Base-by-base conservation (phyloP, 2,113 vertebrate genomes). In the Camelus bactrianus region DNA sequence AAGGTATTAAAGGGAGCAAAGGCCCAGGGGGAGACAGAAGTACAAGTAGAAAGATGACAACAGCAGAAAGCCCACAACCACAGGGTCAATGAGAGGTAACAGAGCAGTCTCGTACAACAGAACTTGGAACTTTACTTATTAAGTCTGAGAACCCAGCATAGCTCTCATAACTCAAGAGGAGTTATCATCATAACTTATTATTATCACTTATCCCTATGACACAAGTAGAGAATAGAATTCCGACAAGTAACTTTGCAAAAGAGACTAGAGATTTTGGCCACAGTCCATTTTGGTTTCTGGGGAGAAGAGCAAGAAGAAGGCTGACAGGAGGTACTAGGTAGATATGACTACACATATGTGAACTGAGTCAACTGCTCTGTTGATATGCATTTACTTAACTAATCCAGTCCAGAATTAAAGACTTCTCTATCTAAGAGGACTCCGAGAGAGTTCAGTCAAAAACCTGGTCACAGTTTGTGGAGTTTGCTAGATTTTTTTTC, bases 301-400 rank as follows among this genome's bases (percentile, higher is more conserved):
- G 32, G 50, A 60, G 48, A 94, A 65, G 15, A 38, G 9, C 35
- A 77, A 73, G 64, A 58, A 22, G 48, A 83, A 62, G 60, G 3
- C 6, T 70, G 32, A 1, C 6, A 19, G 77, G 72, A 89, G 17
- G 14, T 56, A 19, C 64, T 20, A n/a, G 20, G 16, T 70, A 35
- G 60, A 24, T 70, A 75, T 54, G 60, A 54, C 67, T 62, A 64
- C 17, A 24, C 58, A 70, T 22, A n/a, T 48, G 8, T 89, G 35
- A 90, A 95, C 85, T 73, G 42, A 85, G 58, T 79, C 60, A 89
- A 26, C 62, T 86, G 48, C 10, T 80, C 54, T n/a, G 46, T 91
- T 10, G 46, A 46, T 46, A 30, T 35, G 30, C 35, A 35, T 64
- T 91, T 77, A 85, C 46, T 76, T 75, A 93, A 80, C 32, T 32